phyloP scores from a whole-genome alignment of 2,797 vertebrate genomes.

The Danio tinwini region DNA sequence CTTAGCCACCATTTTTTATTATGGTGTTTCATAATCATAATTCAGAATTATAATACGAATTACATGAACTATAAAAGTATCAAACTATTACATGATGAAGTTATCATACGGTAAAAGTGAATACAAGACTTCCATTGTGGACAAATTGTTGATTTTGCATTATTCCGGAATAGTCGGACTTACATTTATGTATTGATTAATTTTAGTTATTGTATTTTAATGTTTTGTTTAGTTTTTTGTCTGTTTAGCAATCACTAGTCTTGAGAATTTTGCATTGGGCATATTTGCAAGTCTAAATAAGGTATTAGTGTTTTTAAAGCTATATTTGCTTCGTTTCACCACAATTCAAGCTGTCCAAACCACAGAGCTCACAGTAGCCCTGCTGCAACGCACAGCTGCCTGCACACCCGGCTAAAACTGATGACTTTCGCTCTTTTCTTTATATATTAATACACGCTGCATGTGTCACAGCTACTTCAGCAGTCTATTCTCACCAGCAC shows the following conservation, averaged over 20 bases:
- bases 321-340: constrained; percentile 37
- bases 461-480: constrained; percentile 59
- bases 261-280: background rate
- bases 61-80: background rate
- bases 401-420: constrained; percentile 59
- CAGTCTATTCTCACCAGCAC: constrained; percentile 65
- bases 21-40: background rate
- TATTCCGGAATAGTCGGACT: background rate
- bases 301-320: constrained; percentile 33
- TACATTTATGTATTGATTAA: background rate
- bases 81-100: background rate
- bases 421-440: constrained; percentile 74
- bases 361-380: constrained; percentile 18
- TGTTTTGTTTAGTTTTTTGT: no score
- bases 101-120: background rate
- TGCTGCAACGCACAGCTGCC: constrained; percentile 49
- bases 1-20: no score
- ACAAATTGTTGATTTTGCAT: background rate
- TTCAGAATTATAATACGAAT: background rate
- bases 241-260: background rate
- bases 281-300: constrained; percentile 26
- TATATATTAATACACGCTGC: constrained; percentile 73
- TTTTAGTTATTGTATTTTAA: no score
- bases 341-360: constrained; percentile 55
- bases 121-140: background rate